Evolutionary conservation across 2,113 vertebrate species (phyloP).

Genomic region (Chinchilla lanigera): DNA sequence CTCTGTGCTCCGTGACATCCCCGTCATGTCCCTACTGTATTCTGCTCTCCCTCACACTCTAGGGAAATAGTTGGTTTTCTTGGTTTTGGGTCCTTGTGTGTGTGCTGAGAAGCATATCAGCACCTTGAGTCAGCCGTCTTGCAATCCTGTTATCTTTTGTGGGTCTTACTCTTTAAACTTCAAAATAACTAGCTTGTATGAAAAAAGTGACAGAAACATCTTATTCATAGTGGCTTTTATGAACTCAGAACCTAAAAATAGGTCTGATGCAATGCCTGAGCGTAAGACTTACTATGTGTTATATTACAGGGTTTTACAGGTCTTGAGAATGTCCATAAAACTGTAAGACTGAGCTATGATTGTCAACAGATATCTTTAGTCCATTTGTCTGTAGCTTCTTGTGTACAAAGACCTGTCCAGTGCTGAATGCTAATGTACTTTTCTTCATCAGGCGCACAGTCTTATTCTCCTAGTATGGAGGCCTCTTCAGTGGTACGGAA

Average conservation of each 20-base stretch:
- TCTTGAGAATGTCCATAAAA: background rate
- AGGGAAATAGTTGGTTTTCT: background rate
- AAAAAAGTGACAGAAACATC: background rate
- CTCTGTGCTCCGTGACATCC: background rate
- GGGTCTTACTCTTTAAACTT: background rate
- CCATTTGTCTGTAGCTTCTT: accelerated
- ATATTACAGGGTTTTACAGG: background rate
- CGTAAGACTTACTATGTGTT: background rate
- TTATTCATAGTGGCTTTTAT: background rate
- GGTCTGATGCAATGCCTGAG: background rate
- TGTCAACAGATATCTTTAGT: background rate
- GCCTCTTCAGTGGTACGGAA: accelerated
- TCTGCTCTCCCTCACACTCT: background rate
- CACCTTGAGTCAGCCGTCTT: background rate
- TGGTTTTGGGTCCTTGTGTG: background rate
- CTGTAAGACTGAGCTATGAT: background rate
- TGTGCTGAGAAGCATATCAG: background rate
- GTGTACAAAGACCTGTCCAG: too few relatives aligned
- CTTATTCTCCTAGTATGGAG: background rate
- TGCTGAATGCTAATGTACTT: too few relatives aligned
- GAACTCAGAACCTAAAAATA: background rate
- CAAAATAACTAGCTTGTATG: background rate
- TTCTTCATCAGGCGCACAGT: accelerated
- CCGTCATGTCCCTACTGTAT: too few relatives aligned
- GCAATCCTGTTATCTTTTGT: background rate